Evolutionary conservation across 1,140 invertebrate species (phyloP).

Genomic region (Meteorus sp.): DNA sequence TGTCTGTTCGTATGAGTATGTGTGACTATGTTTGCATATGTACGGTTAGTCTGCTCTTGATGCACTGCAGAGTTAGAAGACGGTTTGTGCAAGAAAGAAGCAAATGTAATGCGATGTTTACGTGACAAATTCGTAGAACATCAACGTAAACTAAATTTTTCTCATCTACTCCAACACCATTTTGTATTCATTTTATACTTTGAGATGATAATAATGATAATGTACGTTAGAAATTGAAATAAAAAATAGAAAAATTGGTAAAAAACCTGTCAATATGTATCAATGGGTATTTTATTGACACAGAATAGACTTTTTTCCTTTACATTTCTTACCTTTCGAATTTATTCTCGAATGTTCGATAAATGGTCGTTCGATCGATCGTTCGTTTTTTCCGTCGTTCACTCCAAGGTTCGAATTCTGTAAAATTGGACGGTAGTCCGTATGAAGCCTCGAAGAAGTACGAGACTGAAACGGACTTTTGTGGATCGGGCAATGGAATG

Average conservation of each 20-base stretch:
- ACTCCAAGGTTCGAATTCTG: constrained; percentile 36
- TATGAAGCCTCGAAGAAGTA: constrained; percentile 78
- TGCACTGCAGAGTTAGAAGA: background rate
- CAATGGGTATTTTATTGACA: too few species aligned
- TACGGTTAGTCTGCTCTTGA: too few species aligned
- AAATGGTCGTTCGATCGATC: constrained; percentile 47
- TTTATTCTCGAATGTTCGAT: constrained; percentile 46
- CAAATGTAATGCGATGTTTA: constrained; percentile 2
- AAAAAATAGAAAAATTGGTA: too few species aligned
- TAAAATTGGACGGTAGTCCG: constrained; percentile 57
- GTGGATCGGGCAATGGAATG: constrained; percentile 70
- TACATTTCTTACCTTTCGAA: constrained; percentile 46
- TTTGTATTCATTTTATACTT: too few species aligned
- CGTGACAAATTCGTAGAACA: background rate
- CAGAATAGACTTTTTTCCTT: too few species aligned
- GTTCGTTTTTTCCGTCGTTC: constrained; percentile 35
- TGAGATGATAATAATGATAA: too few species aligned
- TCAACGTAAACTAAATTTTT: constrained; percentile 3
- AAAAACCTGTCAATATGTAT: too few species aligned
- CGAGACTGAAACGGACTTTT: constrained; percentile 70
- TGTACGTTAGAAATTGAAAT: too few species aligned
- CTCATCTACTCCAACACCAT: background rate
- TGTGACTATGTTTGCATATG: too few species aligned
- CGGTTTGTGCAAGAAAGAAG: background rate
- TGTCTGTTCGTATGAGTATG: background rate